Percentiles rank a stretch among this genome's conserved stretches.
Conservation (phyloP, 2,797 vertebrate genomes). For the Adelosebastes latens region DNA sequence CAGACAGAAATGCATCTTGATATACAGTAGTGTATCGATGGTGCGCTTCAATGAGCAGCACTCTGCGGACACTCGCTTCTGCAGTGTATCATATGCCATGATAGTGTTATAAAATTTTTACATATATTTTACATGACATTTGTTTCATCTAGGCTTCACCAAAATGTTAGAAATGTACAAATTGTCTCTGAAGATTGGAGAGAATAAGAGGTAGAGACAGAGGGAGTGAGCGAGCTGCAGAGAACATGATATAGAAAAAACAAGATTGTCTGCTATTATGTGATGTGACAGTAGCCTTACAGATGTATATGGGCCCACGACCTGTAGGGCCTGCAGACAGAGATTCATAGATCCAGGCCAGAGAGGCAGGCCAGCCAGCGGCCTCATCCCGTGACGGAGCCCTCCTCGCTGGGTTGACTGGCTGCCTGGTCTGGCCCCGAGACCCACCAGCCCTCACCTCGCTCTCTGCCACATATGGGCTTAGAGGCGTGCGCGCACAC, state of each 20-base stretch:
- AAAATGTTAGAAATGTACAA: not conserved
- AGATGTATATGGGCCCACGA: slow-evolving; percentile 49
- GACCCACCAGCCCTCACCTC: slow-evolving; percentile 69
- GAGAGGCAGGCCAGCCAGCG: slow-evolving; percentile 57
- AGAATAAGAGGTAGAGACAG: not conserved
- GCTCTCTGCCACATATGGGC: slow-evolving; percentile 57
- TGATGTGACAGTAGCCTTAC: slow-evolving; percentile 77
- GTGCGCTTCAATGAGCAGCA: slow-evolving; percentile 13
- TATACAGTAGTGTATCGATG: slow-evolving; percentile 1
- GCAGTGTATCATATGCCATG: not conserved
- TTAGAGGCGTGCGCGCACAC: slow-evolving; percentile 32
- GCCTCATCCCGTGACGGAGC: slow-evolving; percentile 64
- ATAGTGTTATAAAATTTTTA: not conserved
- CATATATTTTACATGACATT: not conserved
- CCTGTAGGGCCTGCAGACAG: slow-evolving; percentile 58
- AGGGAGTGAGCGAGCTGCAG: slow-evolving; percentile 17
- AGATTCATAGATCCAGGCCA: slow-evolving; percentile 63
- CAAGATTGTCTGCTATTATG: slow-evolving; percentile 56
- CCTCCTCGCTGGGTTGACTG: slow-evolving; percentile 63
- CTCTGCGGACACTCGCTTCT: not conserved
- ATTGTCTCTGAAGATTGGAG: not conserved
- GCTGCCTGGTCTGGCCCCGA: slow-evolving; percentile 61
- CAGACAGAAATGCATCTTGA: slow-evolving; percentile 49
- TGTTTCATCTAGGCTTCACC: not conserved
- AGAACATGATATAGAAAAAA: slow-evolving; percentile 16